Percentiles rank a stretch among this genome's conserved stretches.
phyloP scores from a whole-genome alignment of 1,140 invertebrate genomes.

The Epicauta chinensis region DNA sequence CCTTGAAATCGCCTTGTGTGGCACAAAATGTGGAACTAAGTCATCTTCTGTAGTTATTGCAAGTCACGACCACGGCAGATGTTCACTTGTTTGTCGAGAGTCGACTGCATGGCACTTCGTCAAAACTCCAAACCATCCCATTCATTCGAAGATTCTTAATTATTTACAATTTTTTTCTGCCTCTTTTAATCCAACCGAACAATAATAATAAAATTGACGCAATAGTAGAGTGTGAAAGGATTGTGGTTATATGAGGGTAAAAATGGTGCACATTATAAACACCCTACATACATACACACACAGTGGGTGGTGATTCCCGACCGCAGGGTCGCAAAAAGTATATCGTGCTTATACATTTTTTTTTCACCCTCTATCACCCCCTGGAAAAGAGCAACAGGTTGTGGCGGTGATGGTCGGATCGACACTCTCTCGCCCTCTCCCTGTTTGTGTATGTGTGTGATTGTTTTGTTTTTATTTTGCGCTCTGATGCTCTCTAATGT shows the following conservation, averaged over 20 bases:
- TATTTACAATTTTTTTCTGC: no score
- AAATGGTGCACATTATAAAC: slow-evolving; percentile 2
- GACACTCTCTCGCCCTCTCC: no score
- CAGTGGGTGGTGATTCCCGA: slow-evolving; percentile 23
- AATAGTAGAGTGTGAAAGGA: slow-evolving; percentile 22
- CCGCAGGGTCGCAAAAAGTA: slow-evolving; percentile 25
- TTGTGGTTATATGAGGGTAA: slow-evolving; percentile 20
- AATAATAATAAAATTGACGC: background rate
- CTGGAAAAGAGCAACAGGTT: slow-evolving; percentile 22
- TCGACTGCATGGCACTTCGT: slow-evolving; percentile 25
- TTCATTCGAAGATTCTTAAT: no score
- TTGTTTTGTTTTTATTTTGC: slow-evolving; percentile 25
- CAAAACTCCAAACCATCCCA: no score
- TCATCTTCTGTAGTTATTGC: slow-evolving; percentile 29
- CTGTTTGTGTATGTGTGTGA: background rate
- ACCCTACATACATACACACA: slow-evolving; percentile 18
- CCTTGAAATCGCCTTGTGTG: slow-evolving; percentile 26
- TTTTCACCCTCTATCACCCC: slow-evolving; percentile 8
- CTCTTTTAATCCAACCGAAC: no score
- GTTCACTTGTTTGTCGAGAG: slow-evolving; percentile 33
- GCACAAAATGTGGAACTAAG: slow-evolving; percentile 18
- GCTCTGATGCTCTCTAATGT: slow-evolving; percentile 18
- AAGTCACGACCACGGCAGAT: slow-evolving; percentile 34
- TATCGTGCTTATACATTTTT: slow-evolving; percentile 23
- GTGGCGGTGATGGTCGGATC: slow-evolving; percentile 6